These are phyloP conservation scores for Leptopilina drosophilae DNA, from an alignment of 2,888 invertebrate species.

Conservation along the genomic window DNA sequence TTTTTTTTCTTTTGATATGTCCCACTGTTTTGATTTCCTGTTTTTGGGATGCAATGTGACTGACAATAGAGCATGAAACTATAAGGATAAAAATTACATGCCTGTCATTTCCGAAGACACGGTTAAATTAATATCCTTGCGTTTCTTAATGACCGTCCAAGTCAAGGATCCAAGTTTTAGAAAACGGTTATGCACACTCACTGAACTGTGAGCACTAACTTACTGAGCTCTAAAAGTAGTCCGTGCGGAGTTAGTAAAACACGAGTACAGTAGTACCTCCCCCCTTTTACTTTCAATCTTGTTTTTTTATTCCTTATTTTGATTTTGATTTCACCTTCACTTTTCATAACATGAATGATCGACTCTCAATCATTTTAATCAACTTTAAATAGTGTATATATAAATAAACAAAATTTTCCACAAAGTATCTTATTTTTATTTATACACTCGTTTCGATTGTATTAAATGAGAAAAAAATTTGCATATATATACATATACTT, in stretches of 20 bases:
- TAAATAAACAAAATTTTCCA: not conserved
- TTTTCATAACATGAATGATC: not conserved
- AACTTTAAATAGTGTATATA: no score
- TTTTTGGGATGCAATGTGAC: not conserved
- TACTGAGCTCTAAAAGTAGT: slow-evolving; percentile 65
- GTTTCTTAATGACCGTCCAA: not conserved
- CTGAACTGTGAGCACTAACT: slow-evolving; percentile 61
- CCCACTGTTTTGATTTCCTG: not conserved
- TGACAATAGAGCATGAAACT: not conserved
- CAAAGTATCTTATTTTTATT: not conserved
- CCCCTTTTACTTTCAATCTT: slow-evolving; percentile 51
- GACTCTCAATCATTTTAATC: not conserved
- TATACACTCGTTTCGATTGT: not conserved
- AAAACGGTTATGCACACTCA: slow-evolving; percentile 47
- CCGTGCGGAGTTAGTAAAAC: slow-evolving; percentile 56
- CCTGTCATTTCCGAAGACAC: slow-evolving; percentile 28
- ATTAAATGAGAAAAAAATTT: no score
- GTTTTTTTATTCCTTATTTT: slow-evolving; percentile 40
- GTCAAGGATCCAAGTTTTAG: slow-evolving; percentile 9
- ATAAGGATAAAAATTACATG: slow-evolving; percentile 4
- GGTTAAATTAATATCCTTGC: slow-evolving; percentile 26
- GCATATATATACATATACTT: not conserved
- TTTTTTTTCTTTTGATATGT: not conserved
- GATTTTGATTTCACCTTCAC: slow-evolving; percentile 43
- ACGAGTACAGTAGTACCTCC: slow-evolving; percentile 49